Base-by-base conservation (phyloP, 2,113 vertebrate genomes). In the Octodon degus region DNA sequence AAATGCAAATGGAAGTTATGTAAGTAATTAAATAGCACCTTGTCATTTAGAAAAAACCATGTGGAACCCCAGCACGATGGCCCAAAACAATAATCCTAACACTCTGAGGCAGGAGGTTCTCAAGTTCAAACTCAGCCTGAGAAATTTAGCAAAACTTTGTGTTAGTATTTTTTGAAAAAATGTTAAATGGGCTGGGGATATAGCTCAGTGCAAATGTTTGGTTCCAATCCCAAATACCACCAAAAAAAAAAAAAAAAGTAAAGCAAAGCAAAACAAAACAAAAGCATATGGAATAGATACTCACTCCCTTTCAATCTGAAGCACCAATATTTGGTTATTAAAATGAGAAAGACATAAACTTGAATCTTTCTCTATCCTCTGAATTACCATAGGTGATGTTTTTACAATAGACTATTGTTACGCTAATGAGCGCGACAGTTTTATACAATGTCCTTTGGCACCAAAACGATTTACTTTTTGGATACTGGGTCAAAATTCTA, bases 401-500 rank as follows among this genome's bases (percentile, higher is more conserved):
- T 86, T 70, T 24, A 34, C 3, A 62, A 7, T 30, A 90, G 34
- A 5, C 3, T 86, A 11, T 2, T 63, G 34, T 86, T 86, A 80
- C 30, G 0, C 22, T 60, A 90, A 67, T 25, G 40, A 68, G 74
- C 47, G 13, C 5, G 50, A 24, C 43, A 25, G 2, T 53, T 65
- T 62, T 85, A 80, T 77, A 13, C 2, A 43, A 16, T 62, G 55
- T 43, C 4, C 32, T 74, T 88, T 68, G 60, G 12, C 9, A 86
- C 9, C 43, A 91, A 77, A 95, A 72, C 65, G 2, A 80, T 86
- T 83, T 68, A 16, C 9, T 62, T 87, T 65, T 24, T 65, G 63
- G 27, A 47, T 94, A 27, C 90, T 67, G 76, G 70, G 63, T 95
- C 74, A 86, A 89, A 93, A 95, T 30, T 93, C 53, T 62, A 55